Evolutionary conservation across 2,888 invertebrate species (phyloP).

Genomic region (Eremobia ochroleuca): DNA sequence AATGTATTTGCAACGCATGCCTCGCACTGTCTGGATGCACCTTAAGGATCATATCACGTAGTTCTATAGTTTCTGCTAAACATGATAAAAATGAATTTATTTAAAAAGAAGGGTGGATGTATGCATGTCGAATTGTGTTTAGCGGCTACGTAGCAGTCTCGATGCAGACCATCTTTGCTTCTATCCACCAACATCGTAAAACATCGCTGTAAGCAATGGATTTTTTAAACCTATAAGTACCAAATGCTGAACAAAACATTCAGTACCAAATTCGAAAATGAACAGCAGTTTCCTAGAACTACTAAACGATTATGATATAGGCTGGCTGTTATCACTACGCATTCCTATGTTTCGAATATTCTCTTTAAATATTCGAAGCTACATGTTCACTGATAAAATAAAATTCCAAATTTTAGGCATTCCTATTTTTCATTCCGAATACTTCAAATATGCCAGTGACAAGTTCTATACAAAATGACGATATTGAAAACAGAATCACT

Average conservation of each 20-base stretch:
- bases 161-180: background rate
- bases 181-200: background rate
- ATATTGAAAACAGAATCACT: background rate
- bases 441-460: background rate
- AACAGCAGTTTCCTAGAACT: background rate
- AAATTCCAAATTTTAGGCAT: background rate
- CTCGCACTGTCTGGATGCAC: background rate
- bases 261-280: background rate
- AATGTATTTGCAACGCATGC: background rate
- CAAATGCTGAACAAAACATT: background rate
- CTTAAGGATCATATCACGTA: background rate
- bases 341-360: background rate
- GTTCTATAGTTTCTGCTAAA: background rate
- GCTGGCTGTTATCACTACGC: background rate
- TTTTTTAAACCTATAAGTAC: background rate
- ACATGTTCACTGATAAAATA: background rate
- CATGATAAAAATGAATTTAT: background rate
- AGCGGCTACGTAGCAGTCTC: background rate
- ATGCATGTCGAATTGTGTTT: background rate
- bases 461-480: background rate
- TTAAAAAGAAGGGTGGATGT: too few relatives aligned
- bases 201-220: background rate
- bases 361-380: background rate
- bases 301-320: background rate
- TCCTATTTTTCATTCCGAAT: conserved; percentile 1